These are phyloP conservation scores for Clarias batrachus DNA, from an alignment of 2,113 vertebrate species.

Conservation along the genomic window DNA sequence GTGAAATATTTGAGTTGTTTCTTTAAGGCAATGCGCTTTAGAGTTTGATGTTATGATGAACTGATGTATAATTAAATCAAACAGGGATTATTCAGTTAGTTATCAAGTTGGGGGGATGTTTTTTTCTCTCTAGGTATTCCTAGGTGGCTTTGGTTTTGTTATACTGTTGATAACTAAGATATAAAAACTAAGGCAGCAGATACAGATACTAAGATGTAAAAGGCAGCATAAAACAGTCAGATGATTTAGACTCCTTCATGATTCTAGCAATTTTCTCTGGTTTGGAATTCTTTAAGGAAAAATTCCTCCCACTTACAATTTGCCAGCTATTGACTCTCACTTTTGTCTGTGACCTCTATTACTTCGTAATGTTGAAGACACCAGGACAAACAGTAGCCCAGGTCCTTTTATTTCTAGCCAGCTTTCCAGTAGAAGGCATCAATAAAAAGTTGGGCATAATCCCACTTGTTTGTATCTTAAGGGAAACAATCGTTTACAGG, in stretches of 20 bases:
- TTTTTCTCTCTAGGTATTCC: neutral
- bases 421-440: constrained; percentile 30
- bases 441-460: constrained; percentile 39
- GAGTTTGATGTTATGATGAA: constrained; percentile 25
- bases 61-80: constrained; percentile 21
- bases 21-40: neutral
- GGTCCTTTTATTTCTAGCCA: constrained; percentile 31
- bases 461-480: constrained; percentile 46
- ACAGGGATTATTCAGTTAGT: neutral
- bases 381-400: constrained; percentile 6
- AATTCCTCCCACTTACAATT: constrained; percentile 34
- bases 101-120: neutral
- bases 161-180: constrained; percentile 15
- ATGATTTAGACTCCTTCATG: constrained; percentile 9
- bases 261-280: constrained; percentile 29
- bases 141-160: constrained; percentile 26
- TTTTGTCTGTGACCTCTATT: constrained; percentile 25
- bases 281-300: constrained; percentile 28
- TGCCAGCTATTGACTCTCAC: constrained; percentile 9
- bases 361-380: constrained; percentile 13
- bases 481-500: constrained; percentile 51
- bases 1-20: constrained; percentile 35
- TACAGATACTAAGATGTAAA: constrained; percentile 19
- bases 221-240: constrained; percentile 5
- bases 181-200: no score